Base-by-base conservation (phyloP, 2,888 invertebrate species). In the Beris chalybata region DNA sequence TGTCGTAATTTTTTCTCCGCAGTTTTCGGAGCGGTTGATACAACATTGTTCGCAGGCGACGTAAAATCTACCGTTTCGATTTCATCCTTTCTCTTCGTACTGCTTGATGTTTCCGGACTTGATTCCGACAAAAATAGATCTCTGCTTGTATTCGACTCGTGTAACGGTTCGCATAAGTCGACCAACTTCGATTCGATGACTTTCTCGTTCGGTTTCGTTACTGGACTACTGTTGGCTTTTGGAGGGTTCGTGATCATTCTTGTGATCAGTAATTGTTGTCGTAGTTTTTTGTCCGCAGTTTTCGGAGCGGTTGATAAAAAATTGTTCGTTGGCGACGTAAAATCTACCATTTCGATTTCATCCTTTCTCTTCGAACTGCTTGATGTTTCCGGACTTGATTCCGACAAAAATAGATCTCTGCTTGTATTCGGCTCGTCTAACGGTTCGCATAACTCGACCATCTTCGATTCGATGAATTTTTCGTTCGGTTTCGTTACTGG, bases 1-100 rank as follows among this genome's bases (percentile, higher is more conserved):
- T 80, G 79, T 1, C 77, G 73, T 55, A 67, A 64, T 64, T 73
- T 71, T 11, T 69, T 69, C 69, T 58, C 68, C 50, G 68, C 61
- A 0, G 47, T n/a, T 57, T 66, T 48, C 4, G 71, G 65, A 53
- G 66, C 63, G 53, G 22, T 12, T 12, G n/a, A 22, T 45, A 55
- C 32, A 13, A 29, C 13, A 43, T 31, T 50, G 44, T n/a, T 22
- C 22, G 55, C 55, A 13, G 48, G 15, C 50, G 58, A 32, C 4
- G 67, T 54, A 13, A n/a, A 38, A 13, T 58, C 32, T 13, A n/a
- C 38, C 22, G 38, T 13, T 13, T 56, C 48, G 11, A 32, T 22
- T 56, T 57, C 31, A 4, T 45, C 29, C 4, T 29, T 22, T 15
- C 13, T 9, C 48, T 45, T 31, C 11, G 15, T 12, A 48, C 22